Evolutionary conservation across 1,140 invertebrate species (phyloP).

Genomic region (Atopsyche davidsoni): DNA sequence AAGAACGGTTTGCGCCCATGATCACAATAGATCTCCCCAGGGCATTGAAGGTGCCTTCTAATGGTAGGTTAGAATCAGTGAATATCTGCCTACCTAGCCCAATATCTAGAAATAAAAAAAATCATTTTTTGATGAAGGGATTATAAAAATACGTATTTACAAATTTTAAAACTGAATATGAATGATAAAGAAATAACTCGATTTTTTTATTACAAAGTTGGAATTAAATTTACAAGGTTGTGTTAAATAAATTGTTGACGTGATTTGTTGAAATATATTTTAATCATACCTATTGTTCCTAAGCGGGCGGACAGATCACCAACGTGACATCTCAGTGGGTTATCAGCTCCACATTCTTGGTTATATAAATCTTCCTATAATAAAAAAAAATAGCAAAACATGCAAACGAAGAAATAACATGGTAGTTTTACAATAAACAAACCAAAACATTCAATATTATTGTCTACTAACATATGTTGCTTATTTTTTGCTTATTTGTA

Average conservation of each 20-base stretch:
- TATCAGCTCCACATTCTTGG: constrained; percentile 79
- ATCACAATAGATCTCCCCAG: constrained; percentile 83
- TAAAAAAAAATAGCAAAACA: too few relatives aligned
- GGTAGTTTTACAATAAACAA: background rate
- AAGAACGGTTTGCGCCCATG: constrained; percentile 64
- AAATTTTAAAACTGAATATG: background rate
- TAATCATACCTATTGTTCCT: constrained; percentile 66
- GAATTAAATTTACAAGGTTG: background rate
- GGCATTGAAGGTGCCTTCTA: constrained; percentile 69
- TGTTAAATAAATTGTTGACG: too few relatives aligned
- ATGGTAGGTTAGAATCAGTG: constrained; percentile 80
- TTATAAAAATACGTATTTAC: background rate
- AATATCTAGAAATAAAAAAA: constrained; percentile 47
- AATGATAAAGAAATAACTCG: background rate
- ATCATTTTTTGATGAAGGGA: background rate
- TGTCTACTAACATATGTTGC: too few relatives aligned
- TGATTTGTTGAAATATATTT: constrained; percentile 1
- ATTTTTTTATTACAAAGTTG: background rate
- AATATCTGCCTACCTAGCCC: constrained; percentile 73
- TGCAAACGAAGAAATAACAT: background rate
- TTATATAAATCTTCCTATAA: constrained; percentile 72
- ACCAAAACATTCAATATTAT: background rate
- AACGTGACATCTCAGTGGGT: constrained; percentile 86
- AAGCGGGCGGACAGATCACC: constrained; percentile 83
- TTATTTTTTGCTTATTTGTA: too few relatives aligned